phyloP scores from a whole-genome alignment of 2,113 vertebrate genomes.

The Trematocara marginatum region DNA sequence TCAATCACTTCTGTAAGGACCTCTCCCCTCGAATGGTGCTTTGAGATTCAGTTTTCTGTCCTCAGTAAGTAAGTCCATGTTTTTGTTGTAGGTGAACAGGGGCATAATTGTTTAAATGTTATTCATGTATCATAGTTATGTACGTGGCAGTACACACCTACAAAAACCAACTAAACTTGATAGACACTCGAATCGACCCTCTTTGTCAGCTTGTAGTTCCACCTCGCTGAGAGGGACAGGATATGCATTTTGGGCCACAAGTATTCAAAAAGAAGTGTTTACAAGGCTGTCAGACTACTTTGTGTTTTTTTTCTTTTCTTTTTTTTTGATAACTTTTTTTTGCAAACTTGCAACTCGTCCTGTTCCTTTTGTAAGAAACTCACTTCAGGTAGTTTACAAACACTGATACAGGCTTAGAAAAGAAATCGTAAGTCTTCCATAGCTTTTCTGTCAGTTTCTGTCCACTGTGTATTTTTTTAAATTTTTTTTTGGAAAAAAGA shows the following conservation, averaged over 20 bases:
- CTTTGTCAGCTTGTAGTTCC: conserved; percentile 81
- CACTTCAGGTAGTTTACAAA: conserved; percentile 82
- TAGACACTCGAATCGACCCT: conserved; percentile 73
- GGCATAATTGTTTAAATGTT: conserved; percentile 41
- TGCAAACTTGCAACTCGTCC: conserved; percentile 70
- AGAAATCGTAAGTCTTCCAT: conserved; percentile 77
- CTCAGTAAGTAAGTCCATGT: conserved; percentile 44
- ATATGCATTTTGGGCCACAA: conserved; percentile 60
- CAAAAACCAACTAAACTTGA: conserved; percentile 70
- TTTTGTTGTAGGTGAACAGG: conserved; percentile 41
- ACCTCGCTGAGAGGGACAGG: conserved; percentile 45
- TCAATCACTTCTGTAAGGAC: conserved; percentile 82
- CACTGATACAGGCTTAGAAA: conserved; percentile 75
- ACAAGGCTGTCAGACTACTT: conserved; percentile 78
- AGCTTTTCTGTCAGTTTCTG: conserved; percentile 70
- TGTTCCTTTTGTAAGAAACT: conserved; percentile 70
- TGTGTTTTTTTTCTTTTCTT: conserved; percentile 41
- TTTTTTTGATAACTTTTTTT: background rate
- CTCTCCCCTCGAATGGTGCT: conserved; percentile 88
- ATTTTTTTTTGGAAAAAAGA: background rate
- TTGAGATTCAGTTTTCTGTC: conserved; percentile 86
- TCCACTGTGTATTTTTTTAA: conserved; percentile 72
- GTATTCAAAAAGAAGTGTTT: conserved; percentile 74
- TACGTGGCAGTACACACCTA: conserved; percentile 77
- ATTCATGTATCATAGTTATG: conserved; percentile 76